Evolutionary conservation across 2,888 invertebrate species (phyloP).

Genomic region (Caenorhabditis imperialis): DNA sequence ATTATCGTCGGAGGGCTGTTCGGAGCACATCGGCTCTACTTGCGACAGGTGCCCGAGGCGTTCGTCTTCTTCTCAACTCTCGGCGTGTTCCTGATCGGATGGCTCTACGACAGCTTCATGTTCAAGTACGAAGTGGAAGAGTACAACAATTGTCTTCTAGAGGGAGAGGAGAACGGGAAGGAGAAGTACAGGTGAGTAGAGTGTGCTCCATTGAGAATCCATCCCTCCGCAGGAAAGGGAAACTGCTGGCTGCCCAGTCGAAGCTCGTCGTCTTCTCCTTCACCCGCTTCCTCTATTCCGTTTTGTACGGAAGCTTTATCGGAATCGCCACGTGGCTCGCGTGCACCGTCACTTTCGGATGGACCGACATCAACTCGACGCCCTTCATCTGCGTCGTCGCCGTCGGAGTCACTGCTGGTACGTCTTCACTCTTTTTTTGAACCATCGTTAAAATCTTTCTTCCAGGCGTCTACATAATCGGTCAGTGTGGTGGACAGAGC

Average conservation of each 20-base stretch:
- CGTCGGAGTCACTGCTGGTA: constrained; percentile 57
- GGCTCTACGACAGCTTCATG: constrained; percentile 62
- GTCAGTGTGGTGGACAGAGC: constrained; percentile 58
- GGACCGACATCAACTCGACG: constrained; percentile 43
- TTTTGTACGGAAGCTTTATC: constrained; percentile 37
- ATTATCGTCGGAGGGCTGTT: constrained; percentile 62
- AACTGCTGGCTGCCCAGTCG: constrained; percentile 27
- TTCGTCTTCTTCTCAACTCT: constrained; percentile 66
- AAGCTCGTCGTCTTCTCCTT: constrained; percentile 52
- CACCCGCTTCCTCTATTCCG: constrained; percentile 49
- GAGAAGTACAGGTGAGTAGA: constrained; percentile 27
- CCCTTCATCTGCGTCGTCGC: constrained; percentile 53
- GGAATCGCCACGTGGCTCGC: constrained; percentile 57
- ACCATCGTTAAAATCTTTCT: constrained; percentile 3
- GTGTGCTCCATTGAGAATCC: neutral
- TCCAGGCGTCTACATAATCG: constrained; percentile 63
- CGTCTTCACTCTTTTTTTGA: too few species aligned
- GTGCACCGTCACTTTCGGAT: constrained; percentile 56
- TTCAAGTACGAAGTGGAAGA: constrained; percentile 48
- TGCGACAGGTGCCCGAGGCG: constrained; percentile 65
- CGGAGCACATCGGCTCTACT: constrained; percentile 64
- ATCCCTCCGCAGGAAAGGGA: constrained; percentile 32
- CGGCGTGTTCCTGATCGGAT: constrained; percentile 61
- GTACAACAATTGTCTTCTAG: constrained; percentile 37
- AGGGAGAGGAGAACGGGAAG: constrained; percentile 21